These are phyloP conservation scores for Neosilurus hyrtlii DNA, from an alignment of 2,797 vertebrate species.

Conservation along the genomic window DNA sequence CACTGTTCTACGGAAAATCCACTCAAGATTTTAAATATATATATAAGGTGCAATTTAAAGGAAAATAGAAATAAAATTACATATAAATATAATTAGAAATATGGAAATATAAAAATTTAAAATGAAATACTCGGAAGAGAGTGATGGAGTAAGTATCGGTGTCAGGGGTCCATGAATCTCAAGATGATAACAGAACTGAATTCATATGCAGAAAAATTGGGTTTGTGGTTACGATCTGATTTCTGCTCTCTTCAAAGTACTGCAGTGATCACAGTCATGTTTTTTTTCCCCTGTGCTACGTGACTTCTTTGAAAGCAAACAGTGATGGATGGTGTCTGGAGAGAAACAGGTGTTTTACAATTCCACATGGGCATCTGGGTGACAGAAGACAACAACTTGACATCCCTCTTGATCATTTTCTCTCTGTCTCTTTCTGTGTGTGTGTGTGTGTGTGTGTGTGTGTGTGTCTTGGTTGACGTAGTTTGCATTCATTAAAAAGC, in stretches of 20 bases:
- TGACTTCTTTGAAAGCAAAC: not conserved
- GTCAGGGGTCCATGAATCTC: too few relatives aligned
- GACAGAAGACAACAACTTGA: not conserved
- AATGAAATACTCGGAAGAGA: too few relatives aligned
- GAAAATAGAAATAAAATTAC: too few relatives aligned
- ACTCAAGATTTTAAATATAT: too few relatives aligned
- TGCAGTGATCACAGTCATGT: not conserved
- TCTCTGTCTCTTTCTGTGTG: not conserved
- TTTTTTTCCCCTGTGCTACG: not conserved
- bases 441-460: not conserved
- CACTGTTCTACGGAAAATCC: too few relatives aligned
- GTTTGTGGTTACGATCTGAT: not conserved
- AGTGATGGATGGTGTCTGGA: not conserved
- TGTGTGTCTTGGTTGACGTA: not conserved
- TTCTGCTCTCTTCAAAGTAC: not conserved
- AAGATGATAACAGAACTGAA: too few relatives aligned
- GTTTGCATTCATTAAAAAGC: not conserved
- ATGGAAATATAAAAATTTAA: too few relatives aligned
- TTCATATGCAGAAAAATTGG: too few relatives aligned
- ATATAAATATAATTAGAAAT: too few relatives aligned
- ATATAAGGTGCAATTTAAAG: too few relatives aligned
- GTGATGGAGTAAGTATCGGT: too few relatives aligned
- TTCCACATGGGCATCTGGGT: not conserved
- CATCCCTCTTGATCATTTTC: not conserved
- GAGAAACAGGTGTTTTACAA: conserved; percentile 9